These are phyloP conservation scores for Eulemur rubriventer DNA, from an alignment of 2,797 vertebrate genomes.

Conservation along the genomic window DNA sequence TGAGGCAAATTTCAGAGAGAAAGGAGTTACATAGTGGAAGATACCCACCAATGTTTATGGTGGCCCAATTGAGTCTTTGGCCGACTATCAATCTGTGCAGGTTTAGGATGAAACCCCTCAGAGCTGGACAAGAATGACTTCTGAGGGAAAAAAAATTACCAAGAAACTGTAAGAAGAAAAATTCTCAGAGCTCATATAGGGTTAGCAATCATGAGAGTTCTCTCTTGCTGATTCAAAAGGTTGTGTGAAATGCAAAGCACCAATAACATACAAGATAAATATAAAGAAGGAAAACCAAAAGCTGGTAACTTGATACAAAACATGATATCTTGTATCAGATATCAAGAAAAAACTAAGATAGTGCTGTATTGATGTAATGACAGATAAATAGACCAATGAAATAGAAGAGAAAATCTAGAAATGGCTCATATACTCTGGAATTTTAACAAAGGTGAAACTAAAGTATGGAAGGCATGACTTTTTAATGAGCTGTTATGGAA, in stretches of 20 bases:
- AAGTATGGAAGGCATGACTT: background rate
- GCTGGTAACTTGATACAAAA: background rate
- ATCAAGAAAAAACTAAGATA: background rate
- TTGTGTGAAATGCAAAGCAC: background rate
- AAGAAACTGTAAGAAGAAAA: background rate
- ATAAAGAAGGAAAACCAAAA: background rate
- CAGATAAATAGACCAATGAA: background rate
- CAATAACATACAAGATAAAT: background rate
- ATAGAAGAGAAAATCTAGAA: background rate
- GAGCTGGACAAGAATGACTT: background rate
- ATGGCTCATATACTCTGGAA: background rate
- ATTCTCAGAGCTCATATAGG: background rate
- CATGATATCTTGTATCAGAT: background rate
- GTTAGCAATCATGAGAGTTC: background rate
- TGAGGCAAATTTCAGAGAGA: background rate
- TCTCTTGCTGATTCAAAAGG: background rate
- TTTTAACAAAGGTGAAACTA: background rate
- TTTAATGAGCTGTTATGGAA: background rate
- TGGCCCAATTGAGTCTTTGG: background rate
- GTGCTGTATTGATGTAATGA: background rate
- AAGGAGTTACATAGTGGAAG: background rate
- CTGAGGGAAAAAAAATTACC: no score
- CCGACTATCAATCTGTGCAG: background rate
- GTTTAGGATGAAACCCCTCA: background rate
- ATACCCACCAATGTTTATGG: background rate